phyloP scores from a whole-genome alignment of 2,797 vertebrate species.

The Vireo griseus region DNA sequence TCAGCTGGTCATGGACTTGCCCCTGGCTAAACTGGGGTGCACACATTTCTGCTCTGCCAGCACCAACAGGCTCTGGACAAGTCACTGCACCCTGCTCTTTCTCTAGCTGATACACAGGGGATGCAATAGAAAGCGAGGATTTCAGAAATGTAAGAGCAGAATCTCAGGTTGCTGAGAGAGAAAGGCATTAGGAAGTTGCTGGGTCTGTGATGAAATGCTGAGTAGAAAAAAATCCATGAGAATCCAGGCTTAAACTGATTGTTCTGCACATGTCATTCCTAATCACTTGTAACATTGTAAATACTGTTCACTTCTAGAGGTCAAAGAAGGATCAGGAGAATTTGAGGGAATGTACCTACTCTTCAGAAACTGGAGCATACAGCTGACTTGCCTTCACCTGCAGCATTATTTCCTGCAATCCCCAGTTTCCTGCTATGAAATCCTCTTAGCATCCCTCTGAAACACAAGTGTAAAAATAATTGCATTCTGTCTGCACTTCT shows the following conservation, averaged over 20 bases:
- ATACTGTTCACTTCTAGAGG: background rate
- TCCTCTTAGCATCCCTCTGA: background rate
- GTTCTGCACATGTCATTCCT: background rate
- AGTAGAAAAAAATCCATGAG: background rate
- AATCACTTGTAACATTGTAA: background rate
- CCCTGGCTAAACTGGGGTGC: background rate
- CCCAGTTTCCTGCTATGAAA: background rate
- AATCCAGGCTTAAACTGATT: background rate
- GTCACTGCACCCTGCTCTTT: background rate
- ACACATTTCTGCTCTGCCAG: fast-evolving
- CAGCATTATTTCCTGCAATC: background rate
- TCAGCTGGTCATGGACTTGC: background rate
- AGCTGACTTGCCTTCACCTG: background rate
- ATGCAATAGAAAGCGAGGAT: background rate
- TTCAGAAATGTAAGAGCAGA: background rate
- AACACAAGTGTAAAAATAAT: background rate
- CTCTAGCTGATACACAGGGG: background rate
- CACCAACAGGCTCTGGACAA: background rate
- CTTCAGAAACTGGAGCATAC: background rate
- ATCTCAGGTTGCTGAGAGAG: background rate
- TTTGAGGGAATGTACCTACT: background rate
- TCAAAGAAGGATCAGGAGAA: background rate
- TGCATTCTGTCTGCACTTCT: background rate
- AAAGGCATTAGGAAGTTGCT: background rate
- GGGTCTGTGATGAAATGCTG: background rate